phyloP scores from a whole-genome alignment of 2,113 vertebrate genomes.

The Cottus gobio region DNA sequence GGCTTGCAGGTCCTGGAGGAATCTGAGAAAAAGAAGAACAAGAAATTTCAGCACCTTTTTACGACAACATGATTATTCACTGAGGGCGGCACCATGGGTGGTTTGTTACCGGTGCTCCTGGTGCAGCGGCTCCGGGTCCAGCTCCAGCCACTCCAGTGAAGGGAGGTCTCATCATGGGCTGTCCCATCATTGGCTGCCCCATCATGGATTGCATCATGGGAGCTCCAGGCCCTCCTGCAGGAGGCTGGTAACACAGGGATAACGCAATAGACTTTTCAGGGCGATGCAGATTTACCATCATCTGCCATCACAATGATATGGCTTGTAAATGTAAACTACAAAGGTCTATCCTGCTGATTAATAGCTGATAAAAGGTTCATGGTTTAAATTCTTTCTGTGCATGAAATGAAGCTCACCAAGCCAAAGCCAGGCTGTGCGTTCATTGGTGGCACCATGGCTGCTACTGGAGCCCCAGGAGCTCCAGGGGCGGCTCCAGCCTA shows the following conservation, averaged over 20 bases:
- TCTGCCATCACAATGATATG: not conserved
- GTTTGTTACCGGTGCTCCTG: conserved; percentile 87
- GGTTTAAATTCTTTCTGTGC: not conserved
- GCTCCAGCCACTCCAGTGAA: conserved; percentile 80
- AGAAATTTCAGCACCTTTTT: not conserved
- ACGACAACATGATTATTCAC: not conserved
- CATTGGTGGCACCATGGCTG: conserved; percentile 79
- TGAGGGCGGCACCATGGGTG: not conserved
- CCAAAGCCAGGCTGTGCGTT: conserved; percentile 90
- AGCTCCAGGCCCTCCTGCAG: conserved; percentile 87
- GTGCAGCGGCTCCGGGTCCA: conserved; percentile 86
- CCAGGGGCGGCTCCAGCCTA: conserved; percentile 72
- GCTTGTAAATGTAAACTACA: not conserved
- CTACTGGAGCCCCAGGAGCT: conserved; percentile 82
- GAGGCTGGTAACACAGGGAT: conserved; percentile 79
- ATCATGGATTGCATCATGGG: conserved; percentile 95
- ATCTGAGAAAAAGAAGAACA: conserved; percentile 82
- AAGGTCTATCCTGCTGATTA: not conserved
- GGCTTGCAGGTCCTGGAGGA: conserved; percentile 93
- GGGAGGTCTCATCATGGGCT: conserved; percentile 95
- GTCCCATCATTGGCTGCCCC: conserved; percentile 86
- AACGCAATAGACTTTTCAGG: not conserved
- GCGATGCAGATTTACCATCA: not conserved
- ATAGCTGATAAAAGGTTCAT: not conserved
- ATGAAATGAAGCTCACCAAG: conserved; percentile 85